A percentile compares a stretch with the other conserved stretches of the same genome.
Evolutionary conservation across 2,113 vertebrate species (phyloP).

Genomic region (Seriola dumerili): DNA sequence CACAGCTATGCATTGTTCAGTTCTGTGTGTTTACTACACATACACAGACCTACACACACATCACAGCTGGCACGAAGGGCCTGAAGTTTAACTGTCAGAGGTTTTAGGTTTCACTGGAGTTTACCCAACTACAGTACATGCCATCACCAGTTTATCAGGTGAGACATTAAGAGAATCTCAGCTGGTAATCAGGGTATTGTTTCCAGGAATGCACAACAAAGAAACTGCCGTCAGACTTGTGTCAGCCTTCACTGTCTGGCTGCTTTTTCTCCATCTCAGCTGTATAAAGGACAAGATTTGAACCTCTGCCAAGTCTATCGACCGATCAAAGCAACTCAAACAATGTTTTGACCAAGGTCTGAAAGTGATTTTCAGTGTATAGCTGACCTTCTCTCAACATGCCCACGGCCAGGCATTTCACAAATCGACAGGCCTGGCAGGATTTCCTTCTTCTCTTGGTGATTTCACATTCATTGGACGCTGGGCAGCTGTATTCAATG

Average conservation of each 20-base stretch:
- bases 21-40: constrained; percentile 59
- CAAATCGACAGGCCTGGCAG: constrained; percentile 85
- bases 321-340: constrained; percentile 26
- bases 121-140: constrained; percentile 23
- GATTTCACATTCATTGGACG: constrained; percentile 85
- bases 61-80: constrained; percentile 33
- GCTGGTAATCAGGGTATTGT: constrained; percentile 33
- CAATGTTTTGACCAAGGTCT: constrained; percentile 23
- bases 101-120: constrained; percentile 71
- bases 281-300: constrained; percentile 16
- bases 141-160: constrained; percentile 39
- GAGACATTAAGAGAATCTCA: constrained; percentile 37
- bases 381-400: constrained; percentile 85
- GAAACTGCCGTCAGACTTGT: constrained; percentile 14
- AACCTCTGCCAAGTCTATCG: constrained; percentile 33
- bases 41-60: constrained; percentile 42
- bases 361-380: constrained; percentile 19
- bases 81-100: constrained; percentile 66
- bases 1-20: constrained; percentile 52
- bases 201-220: constrained; percentile 46
- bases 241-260: neutral
- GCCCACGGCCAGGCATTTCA: constrained; percentile 84
- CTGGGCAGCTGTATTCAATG: constrained; percentile 86
- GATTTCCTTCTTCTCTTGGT: constrained; percentile 85
- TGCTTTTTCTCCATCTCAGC: neutral